These are phyloP conservation scores for Enhydra lutris DNA, from an alignment of 2,113 vertebrate species.

Conservation along the genomic window DNA sequence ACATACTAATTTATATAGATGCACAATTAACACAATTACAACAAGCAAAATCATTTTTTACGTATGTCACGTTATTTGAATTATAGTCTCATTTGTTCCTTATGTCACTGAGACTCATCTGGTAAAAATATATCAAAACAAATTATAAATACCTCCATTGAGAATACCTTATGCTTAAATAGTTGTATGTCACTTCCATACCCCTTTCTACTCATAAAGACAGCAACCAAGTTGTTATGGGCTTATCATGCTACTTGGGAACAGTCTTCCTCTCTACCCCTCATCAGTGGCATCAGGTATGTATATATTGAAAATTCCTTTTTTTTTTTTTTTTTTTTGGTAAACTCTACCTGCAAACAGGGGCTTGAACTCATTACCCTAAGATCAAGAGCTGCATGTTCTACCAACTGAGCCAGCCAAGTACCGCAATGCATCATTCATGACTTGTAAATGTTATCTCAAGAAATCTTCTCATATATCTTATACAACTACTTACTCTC, in stretches of 20 bases:
- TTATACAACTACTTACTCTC: not conserved
- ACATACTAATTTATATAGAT: not conserved
- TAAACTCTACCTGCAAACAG: not conserved
- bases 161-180: not conserved
- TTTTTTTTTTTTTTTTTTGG: not conserved
- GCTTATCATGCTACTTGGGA: not conserved
- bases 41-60: not conserved
- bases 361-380: not conserved
- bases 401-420: not conserved
- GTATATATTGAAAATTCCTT: not conserved
- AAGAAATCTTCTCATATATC: not conserved
- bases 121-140: slow-evolving; percentile 32
- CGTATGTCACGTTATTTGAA: not conserved
- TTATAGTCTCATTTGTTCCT: not conserved
- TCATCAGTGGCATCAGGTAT: not conserved
- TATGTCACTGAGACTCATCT: not conserved
- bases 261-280: not conserved
- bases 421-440: not conserved
- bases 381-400: not conserved
- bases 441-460: not conserved
- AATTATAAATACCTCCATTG: not conserved
- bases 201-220: not conserved
- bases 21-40: not conserved
- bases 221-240: not conserved
- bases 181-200: not conserved